These are phyloP conservation scores for Prionace glauca DNA, from an alignment of 2,797 vertebrate species.

Conservation along the genomic window DNA sequence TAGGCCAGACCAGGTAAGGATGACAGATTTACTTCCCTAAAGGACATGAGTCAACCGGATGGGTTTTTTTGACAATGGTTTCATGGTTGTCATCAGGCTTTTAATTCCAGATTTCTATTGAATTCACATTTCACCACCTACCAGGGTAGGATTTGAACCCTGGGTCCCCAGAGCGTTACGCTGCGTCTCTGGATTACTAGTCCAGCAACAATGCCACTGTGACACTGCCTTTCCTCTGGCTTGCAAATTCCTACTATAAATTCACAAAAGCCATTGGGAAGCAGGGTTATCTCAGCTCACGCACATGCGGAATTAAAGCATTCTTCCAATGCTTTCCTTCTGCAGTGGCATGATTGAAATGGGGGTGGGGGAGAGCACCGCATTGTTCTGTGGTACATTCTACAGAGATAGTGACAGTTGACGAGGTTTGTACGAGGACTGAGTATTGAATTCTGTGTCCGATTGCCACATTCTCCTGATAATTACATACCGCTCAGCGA, in stretches of 20 bases:
- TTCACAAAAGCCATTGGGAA: neutral
- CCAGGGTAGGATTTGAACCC: no score
- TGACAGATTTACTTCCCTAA: no score
- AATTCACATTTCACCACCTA: no score
- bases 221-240: neutral
- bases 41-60: no score
- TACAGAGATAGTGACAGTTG: neutral
- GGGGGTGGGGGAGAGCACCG: neutral
- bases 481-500: neutral
- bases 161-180: no score
- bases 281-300: neutral
- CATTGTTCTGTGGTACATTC: neutral
- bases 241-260: neutral
- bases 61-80: no score
- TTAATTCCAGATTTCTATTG: no score
- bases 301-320: neutral
- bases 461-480: neutral
- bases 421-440: neutral
- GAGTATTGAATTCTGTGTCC: neutral
- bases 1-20: no score
- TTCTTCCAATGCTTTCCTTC: neutral
- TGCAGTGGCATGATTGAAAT: neutral
- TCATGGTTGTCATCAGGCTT: no score
- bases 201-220: no score
- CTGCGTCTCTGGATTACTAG: no score